These are phyloP conservation scores for Cotesia chilonis DNA, from an alignment of 1,140 invertebrate species.

Conservation along the genomic window DNA sequence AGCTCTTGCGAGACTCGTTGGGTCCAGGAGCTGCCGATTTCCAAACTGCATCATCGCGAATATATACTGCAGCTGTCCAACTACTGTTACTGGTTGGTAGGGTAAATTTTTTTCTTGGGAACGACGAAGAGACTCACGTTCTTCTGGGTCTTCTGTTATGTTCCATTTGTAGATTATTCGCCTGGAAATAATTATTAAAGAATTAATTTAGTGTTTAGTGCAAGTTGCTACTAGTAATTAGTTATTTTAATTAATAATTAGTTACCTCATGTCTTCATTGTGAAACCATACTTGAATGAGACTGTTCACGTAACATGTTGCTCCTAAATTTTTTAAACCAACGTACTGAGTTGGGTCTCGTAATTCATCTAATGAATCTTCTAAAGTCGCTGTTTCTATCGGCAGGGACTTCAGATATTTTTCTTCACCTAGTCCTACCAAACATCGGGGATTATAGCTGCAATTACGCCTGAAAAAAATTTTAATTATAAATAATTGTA, in stretches of 20 bases:
- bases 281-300: constrained; percentile 80
- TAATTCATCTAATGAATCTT: constrained; percentile 67
- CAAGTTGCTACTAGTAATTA: no score
- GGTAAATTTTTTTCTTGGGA: constrained; percentile 48
- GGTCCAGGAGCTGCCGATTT: constrained; percentile 70
- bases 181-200: constrained; percentile 46
- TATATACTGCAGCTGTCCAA: constrained; percentile 74
- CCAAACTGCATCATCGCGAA: constrained; percentile 75
- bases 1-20: constrained; percentile 70
- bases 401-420: constrained; percentile 60
- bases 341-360: constrained; percentile 67
- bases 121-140: constrained; percentile 54
- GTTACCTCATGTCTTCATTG: constrained; percentile 71
- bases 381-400: constrained; percentile 60
- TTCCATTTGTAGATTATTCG: constrained; percentile 73
- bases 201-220: no score
- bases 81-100: constrained; percentile 60
- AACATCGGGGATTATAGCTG: constrained; percentile 73
- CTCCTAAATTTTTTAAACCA: constrained; percentile 77
- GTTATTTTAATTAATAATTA: no score
- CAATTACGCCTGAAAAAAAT: constrained; percentile 70
- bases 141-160: constrained; percentile 66
- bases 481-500: constrained; percentile 19
- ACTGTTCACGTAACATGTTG: constrained; percentile 80
- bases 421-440: constrained; percentile 72